phyloP scores from a whole-genome alignment of 37 sponge, comb jelly and placozoan genomes.

The Halichondria panicea region DNA sequence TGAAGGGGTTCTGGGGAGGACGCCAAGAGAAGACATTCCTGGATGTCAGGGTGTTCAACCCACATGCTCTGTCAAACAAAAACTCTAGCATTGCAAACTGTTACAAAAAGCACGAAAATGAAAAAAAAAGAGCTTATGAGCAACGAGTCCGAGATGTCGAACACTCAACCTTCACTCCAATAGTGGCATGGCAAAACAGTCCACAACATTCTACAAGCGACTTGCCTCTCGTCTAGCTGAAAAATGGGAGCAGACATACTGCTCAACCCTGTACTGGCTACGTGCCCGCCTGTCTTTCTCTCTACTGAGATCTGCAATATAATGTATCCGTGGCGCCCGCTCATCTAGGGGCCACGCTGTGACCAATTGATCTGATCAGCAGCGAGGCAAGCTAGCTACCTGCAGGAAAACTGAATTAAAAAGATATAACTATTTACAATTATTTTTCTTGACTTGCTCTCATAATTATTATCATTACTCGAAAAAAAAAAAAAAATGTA shows the following conservation, averaged over 20 bases:
- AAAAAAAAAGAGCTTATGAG: slow-evolving; percentile 28
- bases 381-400: no score
- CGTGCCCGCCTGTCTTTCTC: slow-evolving; percentile 34
- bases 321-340: slow-evolving; percentile 34
- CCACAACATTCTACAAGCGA: slow-evolving; percentile 35
- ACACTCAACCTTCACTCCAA: slow-evolving; percentile 35
- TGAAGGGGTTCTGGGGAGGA: slow-evolving; percentile 31
- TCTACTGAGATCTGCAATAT: slow-evolving; percentile 22
- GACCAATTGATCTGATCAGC: no score
- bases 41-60: background rate
- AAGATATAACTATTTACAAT: no score
- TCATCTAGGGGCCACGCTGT: slow-evolving; percentile 3
- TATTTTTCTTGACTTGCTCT: no score
- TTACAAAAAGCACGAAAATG: slow-evolving; percentile 20
- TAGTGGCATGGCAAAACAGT: slow-evolving; percentile 42
- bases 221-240: slow-evolving; percentile 8
- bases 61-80: slow-evolving; percentile 5
- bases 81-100: background rate
- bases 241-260: slow-evolving; percentile 11
- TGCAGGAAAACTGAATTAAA: no score
- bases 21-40: slow-evolving; percentile 10
- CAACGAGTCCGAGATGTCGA: slow-evolving; percentile 46
- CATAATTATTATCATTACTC: no score
- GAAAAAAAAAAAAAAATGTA: no score
- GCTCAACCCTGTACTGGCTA: slow-evolving; percentile 20